Evolutionary conservation across 2,888 invertebrate species (phyloP).

Genomic region (Anodontia alba): DNA sequence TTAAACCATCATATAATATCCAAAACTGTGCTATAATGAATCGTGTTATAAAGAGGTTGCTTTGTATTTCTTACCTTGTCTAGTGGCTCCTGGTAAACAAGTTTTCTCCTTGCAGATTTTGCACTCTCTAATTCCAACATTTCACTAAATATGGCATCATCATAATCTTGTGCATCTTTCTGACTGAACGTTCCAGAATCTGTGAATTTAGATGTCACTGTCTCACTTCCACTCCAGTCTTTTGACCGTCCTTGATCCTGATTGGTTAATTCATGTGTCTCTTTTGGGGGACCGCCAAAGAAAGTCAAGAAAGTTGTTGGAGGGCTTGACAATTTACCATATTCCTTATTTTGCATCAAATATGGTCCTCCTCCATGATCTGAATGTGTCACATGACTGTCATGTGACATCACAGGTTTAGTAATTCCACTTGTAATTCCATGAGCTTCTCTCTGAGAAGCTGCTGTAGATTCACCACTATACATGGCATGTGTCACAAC

Average conservation of each 20-base stretch:
- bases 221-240: not conserved
- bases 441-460: not conserved
- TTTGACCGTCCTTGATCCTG: not conserved
- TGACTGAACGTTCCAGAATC: constrained; percentile 40
- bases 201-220: constrained; percentile 26
- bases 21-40: no score
- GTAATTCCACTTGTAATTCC: not conserved
- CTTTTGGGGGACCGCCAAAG: not conserved
- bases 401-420: constrained; percentile 15
- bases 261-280: not conserved
- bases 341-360: constrained; percentile 43
- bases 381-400: constrained; percentile 26
- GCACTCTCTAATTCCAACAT: not conserved
- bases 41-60: no score
- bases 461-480: constrained; percentile 25
- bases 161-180: constrained; percentile 39
- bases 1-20: no score
- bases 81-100: not conserved
- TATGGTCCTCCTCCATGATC: constrained; percentile 30
- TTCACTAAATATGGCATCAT: constrained; percentile 16
- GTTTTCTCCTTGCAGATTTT: not conserved
- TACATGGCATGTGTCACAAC: constrained; percentile 28
- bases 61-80: not conserved
- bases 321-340: constrained; percentile 46
- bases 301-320: constrained; percentile 36